These are phyloP conservation scores for Eupithecia insigniata DNA, from an alignment of 2,888 invertebrate species.

Conservation along the genomic window DNA sequence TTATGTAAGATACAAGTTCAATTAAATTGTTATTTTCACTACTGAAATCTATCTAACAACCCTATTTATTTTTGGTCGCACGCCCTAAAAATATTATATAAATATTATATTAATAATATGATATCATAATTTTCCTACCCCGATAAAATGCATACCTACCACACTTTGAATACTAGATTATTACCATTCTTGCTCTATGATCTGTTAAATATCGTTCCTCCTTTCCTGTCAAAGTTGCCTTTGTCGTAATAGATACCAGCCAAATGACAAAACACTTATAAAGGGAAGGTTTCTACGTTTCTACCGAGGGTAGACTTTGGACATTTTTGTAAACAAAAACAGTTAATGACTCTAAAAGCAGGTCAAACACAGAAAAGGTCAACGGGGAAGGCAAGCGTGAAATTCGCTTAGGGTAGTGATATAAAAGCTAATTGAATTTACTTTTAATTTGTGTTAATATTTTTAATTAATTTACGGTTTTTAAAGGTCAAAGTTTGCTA, in stretches of 20 bases:
- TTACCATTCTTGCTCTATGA: background rate
- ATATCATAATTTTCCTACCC: too few species aligned
- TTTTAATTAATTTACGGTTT: constrained; percentile 9
- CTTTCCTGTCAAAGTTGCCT: background rate
- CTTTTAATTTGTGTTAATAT: constrained; percentile 17
- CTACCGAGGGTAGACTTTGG: background rate
- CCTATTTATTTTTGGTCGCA: background rate
- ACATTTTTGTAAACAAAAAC: constrained; percentile 18
- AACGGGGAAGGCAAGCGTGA: constrained; percentile 14
- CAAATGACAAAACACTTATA: background rate
- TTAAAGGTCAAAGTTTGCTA: background rate
- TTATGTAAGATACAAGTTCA: too few species aligned
- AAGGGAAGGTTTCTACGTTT: background rate
- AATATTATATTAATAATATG: too few species aligned
- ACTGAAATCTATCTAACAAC: too few species aligned
- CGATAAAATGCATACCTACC: too few species aligned
- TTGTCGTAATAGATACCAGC: constrained; percentile 1
- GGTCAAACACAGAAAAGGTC: constrained; percentile 12
- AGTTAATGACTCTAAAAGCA: constrained; percentile 23
- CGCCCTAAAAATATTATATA: too few species aligned
- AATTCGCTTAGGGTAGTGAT: constrained; percentile 15
- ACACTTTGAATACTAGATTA: too few species aligned
- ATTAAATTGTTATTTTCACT: too few species aligned
- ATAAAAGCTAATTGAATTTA: constrained; percentile 14
- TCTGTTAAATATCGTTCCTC: background rate